phyloP scores from a whole-genome alignment of 2,797 vertebrate genomes.

The Danionella dracula region DNA sequence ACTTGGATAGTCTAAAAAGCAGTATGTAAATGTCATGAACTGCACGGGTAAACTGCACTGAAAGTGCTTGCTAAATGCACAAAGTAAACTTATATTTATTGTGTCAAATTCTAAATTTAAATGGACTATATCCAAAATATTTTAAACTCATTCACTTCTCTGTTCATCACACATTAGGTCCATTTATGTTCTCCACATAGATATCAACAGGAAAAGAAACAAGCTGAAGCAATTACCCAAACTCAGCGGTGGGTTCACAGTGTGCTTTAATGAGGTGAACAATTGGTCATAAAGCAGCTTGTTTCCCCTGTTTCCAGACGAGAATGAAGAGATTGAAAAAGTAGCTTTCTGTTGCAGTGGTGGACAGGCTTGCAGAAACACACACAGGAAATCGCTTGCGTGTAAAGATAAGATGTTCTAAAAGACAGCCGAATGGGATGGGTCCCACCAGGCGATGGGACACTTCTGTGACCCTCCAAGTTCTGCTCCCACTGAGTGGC shows the following conservation, averaged over 20 bases:
- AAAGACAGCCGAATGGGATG: slow-evolving; percentile 7
- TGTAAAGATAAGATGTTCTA: slow-evolving; percentile 25
- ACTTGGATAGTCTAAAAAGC: no score
- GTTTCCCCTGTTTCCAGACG: background rate
- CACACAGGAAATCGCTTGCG: slow-evolving; percentile 4
- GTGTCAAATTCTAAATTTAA: no score
- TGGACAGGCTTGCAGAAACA: background rate
- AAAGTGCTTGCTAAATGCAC: no score
- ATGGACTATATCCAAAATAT: no score
- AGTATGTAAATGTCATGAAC: no score
- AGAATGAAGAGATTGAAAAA: slow-evolving; percentile 1
- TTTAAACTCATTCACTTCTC: background rate
- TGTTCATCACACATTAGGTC: background rate
- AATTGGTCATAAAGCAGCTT: background rate
- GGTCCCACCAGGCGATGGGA: slow-evolving; percentile 2
- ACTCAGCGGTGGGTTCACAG: slow-evolving; percentile 15
- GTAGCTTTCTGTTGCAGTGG: background rate
- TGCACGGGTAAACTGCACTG: no score
- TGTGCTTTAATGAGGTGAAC: slow-evolving; percentile 16
- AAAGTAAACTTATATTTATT: no score
- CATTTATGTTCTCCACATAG: background rate
- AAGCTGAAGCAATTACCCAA: slow-evolving; percentile 17
- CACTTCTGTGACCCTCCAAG: slow-evolving; percentile 37
- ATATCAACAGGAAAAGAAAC: background rate
- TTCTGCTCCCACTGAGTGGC: slow-evolving; percentile 48